A percentile compares a stretch with the other conserved stretches of the same genome.
These are phyloP conservation scores for Patella ulyssiponensis DNA, from an alignment of 2,888 invertebrate species.

Conservation along the genomic window DNA sequence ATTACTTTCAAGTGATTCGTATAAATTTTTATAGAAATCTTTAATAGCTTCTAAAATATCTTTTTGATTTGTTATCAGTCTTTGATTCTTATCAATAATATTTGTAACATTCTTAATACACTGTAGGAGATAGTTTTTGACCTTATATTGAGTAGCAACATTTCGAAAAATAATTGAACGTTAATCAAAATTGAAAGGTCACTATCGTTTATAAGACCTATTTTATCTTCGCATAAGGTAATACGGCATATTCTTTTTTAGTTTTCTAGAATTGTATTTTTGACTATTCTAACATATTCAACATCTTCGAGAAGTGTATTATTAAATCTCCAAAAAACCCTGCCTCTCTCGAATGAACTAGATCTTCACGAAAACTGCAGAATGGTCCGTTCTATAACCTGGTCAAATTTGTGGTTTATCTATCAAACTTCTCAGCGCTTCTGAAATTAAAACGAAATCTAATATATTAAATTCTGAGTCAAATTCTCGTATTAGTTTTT, in stretches of 20 bases:
- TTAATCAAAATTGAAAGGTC: too few relatives aligned
- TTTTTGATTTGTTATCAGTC: neutral
- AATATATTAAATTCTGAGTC: neutral
- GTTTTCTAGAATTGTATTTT: neutral
- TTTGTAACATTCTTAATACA: neutral
- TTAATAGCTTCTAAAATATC: neutral
- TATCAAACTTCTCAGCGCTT: neutral
- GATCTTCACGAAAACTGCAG: neutral
- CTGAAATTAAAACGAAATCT: neutral
- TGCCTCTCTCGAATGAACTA: neutral
- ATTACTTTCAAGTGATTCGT: neutral
- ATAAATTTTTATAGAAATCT: neutral
- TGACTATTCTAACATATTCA: slow-evolving; percentile 1
- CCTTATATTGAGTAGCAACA: too few relatives aligned
- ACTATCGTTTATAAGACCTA: too few relatives aligned
- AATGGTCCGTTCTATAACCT: neutral
- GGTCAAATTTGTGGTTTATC: neutral
- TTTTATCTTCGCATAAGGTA: too few relatives aligned
- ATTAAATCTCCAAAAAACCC: slow-evolving; percentile 7
- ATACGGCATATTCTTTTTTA: too few relatives aligned
- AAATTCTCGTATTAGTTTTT: too few relatives aligned
- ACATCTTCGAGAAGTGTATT: neutral
- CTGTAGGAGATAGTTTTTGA: too few relatives aligned
- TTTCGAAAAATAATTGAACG: too few relatives aligned
- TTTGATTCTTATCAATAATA: neutral